Evolutionary conservation across 2,888 invertebrate genomes (phyloP).

Genomic region (Drosophila neotestacea): DNA sequence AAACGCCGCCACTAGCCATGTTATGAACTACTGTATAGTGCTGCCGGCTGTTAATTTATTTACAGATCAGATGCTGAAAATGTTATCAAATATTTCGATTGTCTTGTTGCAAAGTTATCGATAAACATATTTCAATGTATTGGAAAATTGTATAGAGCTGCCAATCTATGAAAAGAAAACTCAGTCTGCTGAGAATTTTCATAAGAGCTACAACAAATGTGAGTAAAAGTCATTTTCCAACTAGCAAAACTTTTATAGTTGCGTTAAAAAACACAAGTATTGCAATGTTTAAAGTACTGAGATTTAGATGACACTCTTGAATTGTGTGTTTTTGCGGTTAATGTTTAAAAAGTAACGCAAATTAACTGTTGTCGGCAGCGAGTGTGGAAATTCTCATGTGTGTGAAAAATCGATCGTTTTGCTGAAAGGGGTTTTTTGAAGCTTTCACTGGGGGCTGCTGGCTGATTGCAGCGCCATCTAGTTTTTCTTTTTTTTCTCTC

Average conservation of each 20-base stretch:
- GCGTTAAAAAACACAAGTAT: slow-evolving; percentile 13
- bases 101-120: slow-evolving; percentile 17
- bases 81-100: slow-evolving; percentile 4
- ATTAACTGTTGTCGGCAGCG: slow-evolving; percentile 27
- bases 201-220: slow-evolving; percentile 80
- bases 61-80: too few relatives aligned
- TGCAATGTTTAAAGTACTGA: slow-evolving; percentile 4
- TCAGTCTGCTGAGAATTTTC: slow-evolving; percentile 75
- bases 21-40: too few relatives aligned
- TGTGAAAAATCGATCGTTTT: slow-evolving; percentile 70
- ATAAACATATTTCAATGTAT: slow-evolving; percentile 34
- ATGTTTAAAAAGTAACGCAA: slow-evolving; percentile 26
- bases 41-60: too few relatives aligned
- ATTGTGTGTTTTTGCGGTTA: background rate
- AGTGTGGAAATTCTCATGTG: slow-evolving; percentile 60
- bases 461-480: slow-evolving; percentile 61
- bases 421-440: slow-evolving; percentile 66
- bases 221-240: slow-evolving; percentile 68
- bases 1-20: too few relatives aligned
- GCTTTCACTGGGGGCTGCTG: slow-evolving; percentile 69
- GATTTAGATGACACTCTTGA: slow-evolving; percentile 13
- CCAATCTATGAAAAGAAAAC: slow-evolving; percentile 60
- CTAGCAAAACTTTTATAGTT: slow-evolving; percentile 23
- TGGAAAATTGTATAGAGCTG: slow-evolving; percentile 53
- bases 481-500: background rate